Base-by-base conservation (phyloP, 2,797 vertebrate species). In the Falco peregrinus region DNA sequence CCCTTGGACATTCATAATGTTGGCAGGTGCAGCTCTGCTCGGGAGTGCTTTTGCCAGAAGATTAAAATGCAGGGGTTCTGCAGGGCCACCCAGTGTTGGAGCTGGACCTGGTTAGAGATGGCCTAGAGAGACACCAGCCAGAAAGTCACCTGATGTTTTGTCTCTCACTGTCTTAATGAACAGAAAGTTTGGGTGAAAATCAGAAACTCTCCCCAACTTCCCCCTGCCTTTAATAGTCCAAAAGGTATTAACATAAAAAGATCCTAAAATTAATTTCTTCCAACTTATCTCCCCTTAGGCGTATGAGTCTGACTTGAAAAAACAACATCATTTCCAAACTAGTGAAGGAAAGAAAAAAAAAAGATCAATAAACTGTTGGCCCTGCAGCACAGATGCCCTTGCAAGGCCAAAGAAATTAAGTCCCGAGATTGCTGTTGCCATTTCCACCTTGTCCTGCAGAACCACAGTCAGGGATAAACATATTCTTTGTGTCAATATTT, bases 401-500 rank as follows among this genome's bases (percentile, higher is more conserved):
- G 85, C 33, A 86, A 93, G 41, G 87, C 90, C 87, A 84, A 96
- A 93, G 89, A 96, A 97, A 96, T 87, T 56, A 89, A 96, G 81
- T 84, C 60, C 94, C 73, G 93, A 94, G 87, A 60, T 75, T 63
- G 39, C 76, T 91, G 79, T 89, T 93, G 77, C 67, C 11, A 0
- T 95, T 97, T 97, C 95, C 92, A 91, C 91, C 87, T 95, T 95
- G 91, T 65, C 79, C 92, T 87, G 95, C 86, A 74, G 84, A 92
- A 94, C 81, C 51, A 59, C 69, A 87, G 76, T 14, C 60, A 65
- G 94, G 87, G 67, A 97, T 96, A 96, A 96, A 96, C 94, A 97
- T 64, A 89, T 88, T 94, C 76, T 87, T 96, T 96, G 91, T 97
- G 95, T 97, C 97, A 97, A 96, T 94, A 97, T 95, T 95, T 89